A percentile compares a stretch with the other conserved stretches of the same genome.
phyloP scores from a whole-genome alignment of 2,113 vertebrate species.

The Zeus faber region DNA sequence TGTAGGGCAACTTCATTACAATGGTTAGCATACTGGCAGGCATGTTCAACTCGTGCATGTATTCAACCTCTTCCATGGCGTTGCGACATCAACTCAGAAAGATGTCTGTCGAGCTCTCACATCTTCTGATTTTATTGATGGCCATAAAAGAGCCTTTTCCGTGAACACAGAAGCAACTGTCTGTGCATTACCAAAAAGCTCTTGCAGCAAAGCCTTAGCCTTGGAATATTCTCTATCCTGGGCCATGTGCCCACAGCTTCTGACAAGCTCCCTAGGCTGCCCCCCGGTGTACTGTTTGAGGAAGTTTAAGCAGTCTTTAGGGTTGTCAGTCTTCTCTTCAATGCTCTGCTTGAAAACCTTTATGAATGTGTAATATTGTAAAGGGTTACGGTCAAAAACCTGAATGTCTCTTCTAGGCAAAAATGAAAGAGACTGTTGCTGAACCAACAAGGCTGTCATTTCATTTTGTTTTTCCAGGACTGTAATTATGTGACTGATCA shows the following conservation, averaged over 20 bases:
- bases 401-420: conserved; percentile 16
- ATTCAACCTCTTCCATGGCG: conserved; percentile 7
- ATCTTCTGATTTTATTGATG: conserved; percentile 18
- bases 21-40: conserved; percentile 9
- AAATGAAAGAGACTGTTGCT: conserved; percentile 1
- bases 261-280: background rate
- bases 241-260: conserved; percentile 7
- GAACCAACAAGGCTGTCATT: conserved; percentile 8
- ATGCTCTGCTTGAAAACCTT: conserved; percentile 18
- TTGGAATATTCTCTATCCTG: background rate
- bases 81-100: conserved; percentile 16
- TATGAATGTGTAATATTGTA: background rate
- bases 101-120: background rate
- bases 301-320: background rate
- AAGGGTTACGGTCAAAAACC: conserved; percentile 13
- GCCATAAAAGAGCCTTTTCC: conserved; percentile 12
- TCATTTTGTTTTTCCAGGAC: conserved; percentile 15
- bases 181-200: conserved; percentile 22
- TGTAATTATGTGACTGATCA: background rate
- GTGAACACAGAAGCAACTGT: conserved; percentile 20
- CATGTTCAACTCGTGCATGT: conserved; percentile 13
- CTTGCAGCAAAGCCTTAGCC: conserved; percentile 8
- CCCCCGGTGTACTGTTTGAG: conserved; percentile 5
- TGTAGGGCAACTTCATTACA: conserved; percentile 18
- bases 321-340: conserved; percentile 9